phyloP scores from a whole-genome alignment of 2,797 vertebrate genomes.

The Aulostomus chinensis region DNA sequence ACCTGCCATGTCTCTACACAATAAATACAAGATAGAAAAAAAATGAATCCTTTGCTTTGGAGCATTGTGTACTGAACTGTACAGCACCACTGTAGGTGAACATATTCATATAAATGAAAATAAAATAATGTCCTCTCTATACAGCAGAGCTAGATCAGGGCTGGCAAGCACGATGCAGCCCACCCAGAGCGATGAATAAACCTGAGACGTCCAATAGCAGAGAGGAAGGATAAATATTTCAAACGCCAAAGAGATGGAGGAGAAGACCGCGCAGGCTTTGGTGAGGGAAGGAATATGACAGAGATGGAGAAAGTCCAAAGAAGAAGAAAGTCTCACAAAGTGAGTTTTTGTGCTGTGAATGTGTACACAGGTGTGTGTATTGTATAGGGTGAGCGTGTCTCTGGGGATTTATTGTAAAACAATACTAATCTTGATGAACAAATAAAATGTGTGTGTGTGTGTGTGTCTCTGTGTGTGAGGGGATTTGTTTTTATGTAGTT shows the following conservation, averaged over 20 bases:
- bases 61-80: too few species aligned
- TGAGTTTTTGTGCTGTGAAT: constrained; percentile 1
- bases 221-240: constrained; percentile 57
- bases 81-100: too few species aligned
- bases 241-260: constrained; percentile 13
- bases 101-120: too few species aligned
- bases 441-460: neutral
- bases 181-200: constrained; percentile 69
- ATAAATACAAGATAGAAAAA: too few species aligned
- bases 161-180: constrained; percentile 32
- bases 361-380: constrained; percentile 16
- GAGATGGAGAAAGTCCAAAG: neutral
- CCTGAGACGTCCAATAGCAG: constrained; percentile 41
- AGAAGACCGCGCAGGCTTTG: constrained; percentile 3
- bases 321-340: neutral
- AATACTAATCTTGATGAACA: constrained; percentile 6
- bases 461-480: constrained; percentile 4
- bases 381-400: constrained; percentile 18
- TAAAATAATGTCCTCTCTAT: too few species aligned
- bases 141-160: constrained; percentile 34
- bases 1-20: too few species aligned
- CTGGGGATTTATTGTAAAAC: constrained; percentile 9
- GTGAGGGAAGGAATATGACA: neutral
- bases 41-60: too few species aligned
- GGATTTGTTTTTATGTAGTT: neutral